Conservation (phyloP, 2,888 invertebrate species). For the Galerucella calmariensis region DNA sequence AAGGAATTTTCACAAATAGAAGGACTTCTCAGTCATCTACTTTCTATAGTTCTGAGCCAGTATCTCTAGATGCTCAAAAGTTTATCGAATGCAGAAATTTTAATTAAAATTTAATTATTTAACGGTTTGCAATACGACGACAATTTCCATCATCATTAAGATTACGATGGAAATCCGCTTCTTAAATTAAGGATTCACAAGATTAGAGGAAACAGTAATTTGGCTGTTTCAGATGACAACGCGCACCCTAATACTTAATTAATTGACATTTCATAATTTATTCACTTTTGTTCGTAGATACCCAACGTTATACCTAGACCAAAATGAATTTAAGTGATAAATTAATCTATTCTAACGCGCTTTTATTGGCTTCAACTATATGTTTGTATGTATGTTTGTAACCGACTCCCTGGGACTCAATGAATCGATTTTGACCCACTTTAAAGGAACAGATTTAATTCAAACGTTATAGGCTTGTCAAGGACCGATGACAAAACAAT, state of each 20-base stretch:
- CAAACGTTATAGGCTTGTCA: too few species aligned
- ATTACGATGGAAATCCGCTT: not conserved
- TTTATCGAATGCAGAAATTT: not conserved
- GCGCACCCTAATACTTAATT: not conserved
- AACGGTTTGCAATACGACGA: not conserved
- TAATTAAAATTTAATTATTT: not conserved
- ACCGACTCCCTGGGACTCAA: too few species aligned
- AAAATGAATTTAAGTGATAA: too few species aligned
- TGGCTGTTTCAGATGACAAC: not conserved
- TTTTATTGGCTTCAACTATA: too few species aligned
- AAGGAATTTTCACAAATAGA: not conserved
- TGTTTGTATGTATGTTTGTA: too few species aligned
- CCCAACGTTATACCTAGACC: not conserved
- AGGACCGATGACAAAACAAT: too few species aligned
- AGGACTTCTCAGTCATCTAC: not conserved
- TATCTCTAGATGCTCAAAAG: not conserved
- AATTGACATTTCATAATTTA: not conserved
- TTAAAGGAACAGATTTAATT: too few species aligned
- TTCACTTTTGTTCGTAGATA: not conserved
- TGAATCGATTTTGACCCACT: too few species aligned
- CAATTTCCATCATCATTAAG: conserved; percentile 1
- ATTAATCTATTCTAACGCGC: too few species aligned
- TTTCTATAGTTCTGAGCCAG: not conserved
- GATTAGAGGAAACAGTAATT: not conserved
- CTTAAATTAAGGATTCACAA: not conserved